Conservation (phyloP, 2,888 invertebrate genomes). For the Stenoptilia bipunctidactyla region DNA sequence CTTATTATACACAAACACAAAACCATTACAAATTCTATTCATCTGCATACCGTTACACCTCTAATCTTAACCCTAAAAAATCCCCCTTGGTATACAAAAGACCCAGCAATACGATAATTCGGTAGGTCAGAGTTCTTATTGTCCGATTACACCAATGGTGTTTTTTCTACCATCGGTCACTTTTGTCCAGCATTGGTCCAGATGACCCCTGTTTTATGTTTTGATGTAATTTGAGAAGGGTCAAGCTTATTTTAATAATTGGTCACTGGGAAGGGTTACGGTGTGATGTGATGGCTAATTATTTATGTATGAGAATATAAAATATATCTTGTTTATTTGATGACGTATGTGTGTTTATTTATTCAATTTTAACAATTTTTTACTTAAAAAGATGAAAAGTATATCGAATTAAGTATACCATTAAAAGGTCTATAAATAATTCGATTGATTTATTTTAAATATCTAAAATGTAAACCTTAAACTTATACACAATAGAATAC, state of each 20-base stretch:
- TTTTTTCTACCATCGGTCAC: constrained; percentile 29
- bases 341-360: no score
- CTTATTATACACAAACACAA: constrained; percentile 23
- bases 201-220: constrained; percentile 55
- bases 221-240: constrained; percentile 38
- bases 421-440: no score
- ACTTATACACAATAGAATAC: no score
- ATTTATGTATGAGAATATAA: no score
- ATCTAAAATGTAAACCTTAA: no score
- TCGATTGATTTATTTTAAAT: no score
- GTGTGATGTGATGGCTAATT: constrained; percentile 7
- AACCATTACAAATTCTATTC: constrained; percentile 19
- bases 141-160: constrained; percentile 42
- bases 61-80: constrained; percentile 35
- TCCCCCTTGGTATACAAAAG: constrained; percentile 24
- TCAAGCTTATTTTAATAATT: constrained; percentile 34
- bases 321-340: no score
- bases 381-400: no score
- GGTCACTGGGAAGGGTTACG: constrained; percentile 28
- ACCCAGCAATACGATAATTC: constrained; percentile 37
- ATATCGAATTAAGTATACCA: no score
- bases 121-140: constrained; percentile 40
- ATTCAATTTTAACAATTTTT: no score
- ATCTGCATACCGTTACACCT: constrained; percentile 36
- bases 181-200: constrained; percentile 52